These are phyloP conservation scores for Ormyrus labotus DNA, from an alignment of 2,888 invertebrate species.

Conservation along the genomic window DNA sequence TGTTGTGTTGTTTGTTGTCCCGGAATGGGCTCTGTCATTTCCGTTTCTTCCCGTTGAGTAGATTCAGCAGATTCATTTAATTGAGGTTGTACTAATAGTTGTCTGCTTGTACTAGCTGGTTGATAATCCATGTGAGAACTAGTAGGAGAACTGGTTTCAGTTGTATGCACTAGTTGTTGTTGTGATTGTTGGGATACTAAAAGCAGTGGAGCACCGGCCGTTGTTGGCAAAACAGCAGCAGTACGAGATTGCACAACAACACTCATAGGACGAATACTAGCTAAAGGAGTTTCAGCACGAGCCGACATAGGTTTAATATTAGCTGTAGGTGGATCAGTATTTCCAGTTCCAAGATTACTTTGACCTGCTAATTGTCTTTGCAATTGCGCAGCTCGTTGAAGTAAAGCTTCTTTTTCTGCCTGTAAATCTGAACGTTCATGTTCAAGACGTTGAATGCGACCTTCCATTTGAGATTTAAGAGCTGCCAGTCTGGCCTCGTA, in stretches of 20 bases:
- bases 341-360: conserved; percentile 78
- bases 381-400: conserved; percentile 83
- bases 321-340: conserved; percentile 85
- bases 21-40: conserved; percentile 73
- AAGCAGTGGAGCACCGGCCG: conserved; percentile 77
- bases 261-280: conserved; percentile 94
- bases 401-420: conserved; percentile 83
- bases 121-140: conserved; percentile 89
- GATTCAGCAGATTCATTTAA: conserved; percentile 77
- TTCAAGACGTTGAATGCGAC: conserved; percentile 82
- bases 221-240: conserved; percentile 88
- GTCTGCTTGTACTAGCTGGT: conserved; percentile 89
- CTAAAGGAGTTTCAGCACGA: conserved; percentile 89
- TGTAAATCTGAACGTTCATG: conserved; percentile 84
- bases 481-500: conserved; percentile 77
- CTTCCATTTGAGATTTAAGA: conserved; percentile 84
- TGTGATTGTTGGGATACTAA: conserved; percentile 71
- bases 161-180: conserved; percentile 73
- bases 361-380: conserved; percentile 84
- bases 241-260: conserved; percentile 82
- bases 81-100: conserved; percentile 82
- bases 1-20: conserved; percentile 64
- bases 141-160: conserved; percentile 82
- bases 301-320: conserved; percentile 97
- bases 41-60: conserved; percentile 78